Evolutionary conservation across 2,113 vertebrate genomes (phyloP), one percentile per base, ranked within the genome.

Genomic region (Urocolius indicus): DNA sequence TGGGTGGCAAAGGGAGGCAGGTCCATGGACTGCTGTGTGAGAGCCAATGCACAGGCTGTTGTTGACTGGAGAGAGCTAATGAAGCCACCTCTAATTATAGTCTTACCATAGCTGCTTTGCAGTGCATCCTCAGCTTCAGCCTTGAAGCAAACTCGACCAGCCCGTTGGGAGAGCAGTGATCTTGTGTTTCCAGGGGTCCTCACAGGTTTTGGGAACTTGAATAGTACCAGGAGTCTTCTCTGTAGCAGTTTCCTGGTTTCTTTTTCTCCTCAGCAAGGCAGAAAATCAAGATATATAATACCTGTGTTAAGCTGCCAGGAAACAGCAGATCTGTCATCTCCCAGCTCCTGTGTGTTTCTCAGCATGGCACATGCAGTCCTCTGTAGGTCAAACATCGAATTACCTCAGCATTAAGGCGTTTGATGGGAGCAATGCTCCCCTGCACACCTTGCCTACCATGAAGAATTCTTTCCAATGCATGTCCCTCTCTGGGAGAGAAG

Each of bases 151-250:
- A 16, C 11, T 23, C 4, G 0, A 5, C 10, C 49, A 24, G 43
- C 18, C 12, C 0, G 15, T 6, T 10, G 48, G n/a, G 54, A 61
- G 20, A 57, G 65, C 72, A 49, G 30, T 1, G 3, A 10, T 30
- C 30, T 12, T 2, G 22, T 8, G 29, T 23, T 69, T 38, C 58
- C 24, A 23, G 57, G 49, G 38, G 12, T 38, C 58, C 30, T 82
- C 18, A 1, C 1, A 3, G 22, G 18, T 65, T 34, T 1, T 5
- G 46, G 55, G n/a, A 82, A 38, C 46, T 38, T 2, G 0, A 0
- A 6, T 5, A 12, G 21, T 20, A 49, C 49, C 26, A 18, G 26
- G 36, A 51, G 12, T 36, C 46, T 59, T 27, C 65, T 43, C 38
- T 36, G 20, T 19, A 41, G 27, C 78, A 41, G 30, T 32, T 38